Percentiles rank a stretch among this genome's conserved stretches.
Conservation (phyloP, 64 coral and sea anemone genomes). For the Exaiptasia diaphana region DNA sequence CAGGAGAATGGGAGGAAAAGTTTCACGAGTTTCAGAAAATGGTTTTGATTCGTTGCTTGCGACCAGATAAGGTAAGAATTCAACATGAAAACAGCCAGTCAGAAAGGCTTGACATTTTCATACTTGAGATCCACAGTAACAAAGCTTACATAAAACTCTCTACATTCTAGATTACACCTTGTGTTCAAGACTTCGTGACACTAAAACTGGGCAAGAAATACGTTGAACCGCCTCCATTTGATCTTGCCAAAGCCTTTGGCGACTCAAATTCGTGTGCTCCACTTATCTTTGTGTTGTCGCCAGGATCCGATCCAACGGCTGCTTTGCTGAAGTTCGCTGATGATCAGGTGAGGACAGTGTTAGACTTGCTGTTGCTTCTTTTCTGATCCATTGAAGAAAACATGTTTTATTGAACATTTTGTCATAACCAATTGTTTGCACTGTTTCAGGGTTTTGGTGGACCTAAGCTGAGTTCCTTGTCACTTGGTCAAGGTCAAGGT, state of each 20-base stretch:
- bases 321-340: slow-evolving; percentile 97
- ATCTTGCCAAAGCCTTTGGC: slow-evolving; percentile 93
- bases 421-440: too few relatives aligned
- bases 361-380: background rate
- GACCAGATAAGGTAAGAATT: slow-evolving; percentile 85
- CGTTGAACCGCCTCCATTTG: slow-evolving; percentile 93
- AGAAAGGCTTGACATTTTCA: too few relatives aligned
- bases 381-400: background rate
- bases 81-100: background rate
- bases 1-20: slow-evolving; percentile 94
- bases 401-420: background rate
- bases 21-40: slow-evolving; percentile 91
- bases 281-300: slow-evolving; percentile 91
- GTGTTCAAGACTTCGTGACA: slow-evolving; percentile 92
- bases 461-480: slow-evolving; percentile 94
- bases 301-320: slow-evolving; percentile 94
- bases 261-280: slow-evolving; percentile 90
- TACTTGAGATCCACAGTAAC: too few relatives aligned
- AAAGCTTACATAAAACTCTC: too few relatives aligned
- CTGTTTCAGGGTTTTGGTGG: slow-evolving; percentile 91
- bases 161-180: slow-evolving; percentile 88
- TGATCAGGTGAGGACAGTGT: slow-evolving; percentile 74
- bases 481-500: slow-evolving; percentile 95
- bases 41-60: slow-evolving; percentile 81
- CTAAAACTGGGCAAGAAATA: slow-evolving; percentile 85